Base-by-base conservation (phyloP, 2,888 invertebrate species). In the Drosophila kanekoi region DNA sequence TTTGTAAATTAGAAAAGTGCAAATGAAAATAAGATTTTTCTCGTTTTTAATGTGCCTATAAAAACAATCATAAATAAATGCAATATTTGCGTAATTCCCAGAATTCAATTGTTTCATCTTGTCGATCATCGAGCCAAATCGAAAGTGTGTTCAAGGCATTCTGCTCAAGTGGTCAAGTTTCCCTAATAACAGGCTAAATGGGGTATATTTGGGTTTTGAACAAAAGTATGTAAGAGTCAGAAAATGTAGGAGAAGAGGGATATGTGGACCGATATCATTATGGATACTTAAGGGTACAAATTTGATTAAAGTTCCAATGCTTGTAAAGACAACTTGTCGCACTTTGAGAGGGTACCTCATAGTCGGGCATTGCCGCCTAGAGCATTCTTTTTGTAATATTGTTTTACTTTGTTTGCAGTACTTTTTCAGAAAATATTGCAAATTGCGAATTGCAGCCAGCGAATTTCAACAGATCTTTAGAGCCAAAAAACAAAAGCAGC, bases 381-480 rank as follows among this genome's bases (percentile, higher is more conserved):
- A 3, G 8, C 28, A 28, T 2, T 28, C 13, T 20, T 11, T 33
- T 43, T 53, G 45, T 43, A 49, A 44, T 62, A 59, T 64, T 44
- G 16, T 45, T 67, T 60, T 56, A 52, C 54, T 18, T 49, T 23
- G 51, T 18, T 74, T 45, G 43, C 44, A 20, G 40, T 45, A 43
- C 32, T n/a, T 44, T 51, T 66, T 62, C 48, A 66, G 37, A 58
- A 41, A 71, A 58, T 45, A 63, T 60, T 62, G 43, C 63, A 73
- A 64, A 40, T 43, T 48, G 49, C 66, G 57, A 79, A 66, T 61
- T 65, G 48, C 63, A 53, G 43, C 38, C 58, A 49, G 14, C 33
- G 10, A 45, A 45, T 82, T 63, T 67, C 72, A 58, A 70, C 69
- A 65, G 60, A 58, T 79, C 44, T 60, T 41, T 45, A 38, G 45